Evolutionary conservation across 2,888 invertebrate genomes (phyloP).

Genomic region (Epirrhoe tristata): DNA sequence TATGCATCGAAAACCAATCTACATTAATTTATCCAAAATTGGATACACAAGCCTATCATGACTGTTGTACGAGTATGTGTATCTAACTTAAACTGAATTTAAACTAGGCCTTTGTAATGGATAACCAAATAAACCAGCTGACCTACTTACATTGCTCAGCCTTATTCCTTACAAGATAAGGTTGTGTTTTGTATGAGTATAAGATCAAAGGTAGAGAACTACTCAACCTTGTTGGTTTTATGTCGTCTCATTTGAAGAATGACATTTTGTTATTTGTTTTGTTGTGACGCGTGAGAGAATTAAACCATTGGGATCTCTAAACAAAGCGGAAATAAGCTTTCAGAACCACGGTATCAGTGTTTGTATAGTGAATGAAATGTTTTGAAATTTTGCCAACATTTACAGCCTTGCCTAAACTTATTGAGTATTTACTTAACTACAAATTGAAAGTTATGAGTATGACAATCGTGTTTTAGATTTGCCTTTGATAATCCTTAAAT

Average conservation of each 20-base stretch:
- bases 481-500: too few species aligned
- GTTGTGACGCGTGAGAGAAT: neutral
- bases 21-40: neutral
- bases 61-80: neutral
- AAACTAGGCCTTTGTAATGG: slow-evolving; percentile 35
- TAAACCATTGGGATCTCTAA: neutral
- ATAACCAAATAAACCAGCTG: slow-evolving; percentile 35
- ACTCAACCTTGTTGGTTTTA: slow-evolving; percentile 5
- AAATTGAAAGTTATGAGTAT: too few species aligned
- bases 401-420: too few species aligned
- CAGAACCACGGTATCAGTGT: neutral
- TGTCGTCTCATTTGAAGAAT: slow-evolving; percentile 2
- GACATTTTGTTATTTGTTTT: neutral
- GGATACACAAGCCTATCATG: neutral
- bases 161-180: neutral
- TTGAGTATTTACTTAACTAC: too few species aligned
- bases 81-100: slow-evolving; percentile 25
- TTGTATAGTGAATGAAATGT: too few species aligned
- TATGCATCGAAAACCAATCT: neutral
- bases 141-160: neutral
- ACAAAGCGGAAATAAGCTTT: neutral
- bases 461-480: too few species aligned
- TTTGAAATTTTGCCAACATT: too few species aligned
- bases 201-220: neutral
- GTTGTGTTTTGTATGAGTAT: neutral